Conservation (phyloP, 2,113 vertebrate genomes). For the Zosterops lateralis region DNA sequence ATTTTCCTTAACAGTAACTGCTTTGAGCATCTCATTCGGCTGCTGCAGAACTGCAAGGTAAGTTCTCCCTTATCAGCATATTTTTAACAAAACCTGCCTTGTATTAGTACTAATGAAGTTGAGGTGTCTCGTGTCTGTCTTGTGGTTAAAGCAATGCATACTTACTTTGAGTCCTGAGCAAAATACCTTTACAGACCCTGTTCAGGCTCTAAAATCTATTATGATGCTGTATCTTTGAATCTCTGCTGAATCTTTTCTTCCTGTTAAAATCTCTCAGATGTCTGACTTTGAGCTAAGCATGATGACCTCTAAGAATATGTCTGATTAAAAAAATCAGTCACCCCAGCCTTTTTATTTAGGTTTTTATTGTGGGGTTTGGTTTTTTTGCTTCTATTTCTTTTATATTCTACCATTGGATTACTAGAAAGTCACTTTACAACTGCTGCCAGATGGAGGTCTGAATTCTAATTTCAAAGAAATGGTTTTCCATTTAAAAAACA, state of each 20-base stretch:
- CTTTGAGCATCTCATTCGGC: conserved; percentile 94
- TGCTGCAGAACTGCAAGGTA: conserved; percentile 99
- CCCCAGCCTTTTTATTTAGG: background rate
- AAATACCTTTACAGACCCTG: background rate
- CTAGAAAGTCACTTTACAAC: background rate
- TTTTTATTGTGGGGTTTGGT: background rate
- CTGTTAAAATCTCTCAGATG: background rate
- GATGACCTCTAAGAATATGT: background rate
- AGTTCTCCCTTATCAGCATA: background rate
- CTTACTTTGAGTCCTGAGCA: background rate
- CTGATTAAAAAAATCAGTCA: background rate
- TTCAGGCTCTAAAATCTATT: background rate
- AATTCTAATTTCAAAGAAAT: background rate
- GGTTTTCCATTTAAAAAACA: background rate
- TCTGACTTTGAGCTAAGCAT: background rate
- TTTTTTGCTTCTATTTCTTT: background rate
- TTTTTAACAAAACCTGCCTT: background rate
- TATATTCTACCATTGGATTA: background rate
- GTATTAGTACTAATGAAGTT: background rate
- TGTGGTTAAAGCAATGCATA: background rate
- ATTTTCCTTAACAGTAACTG: conserved; percentile 99
- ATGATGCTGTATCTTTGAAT: background rate
- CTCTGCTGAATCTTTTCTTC: background rate
- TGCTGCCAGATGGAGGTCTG: background rate
- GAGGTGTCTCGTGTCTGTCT: background rate